Evolutionary conservation across 2,113 vertebrate genomes (phyloP), one percentile per base, ranked within the genome.

Genomic region (Bujurquina vittata): DNA sequence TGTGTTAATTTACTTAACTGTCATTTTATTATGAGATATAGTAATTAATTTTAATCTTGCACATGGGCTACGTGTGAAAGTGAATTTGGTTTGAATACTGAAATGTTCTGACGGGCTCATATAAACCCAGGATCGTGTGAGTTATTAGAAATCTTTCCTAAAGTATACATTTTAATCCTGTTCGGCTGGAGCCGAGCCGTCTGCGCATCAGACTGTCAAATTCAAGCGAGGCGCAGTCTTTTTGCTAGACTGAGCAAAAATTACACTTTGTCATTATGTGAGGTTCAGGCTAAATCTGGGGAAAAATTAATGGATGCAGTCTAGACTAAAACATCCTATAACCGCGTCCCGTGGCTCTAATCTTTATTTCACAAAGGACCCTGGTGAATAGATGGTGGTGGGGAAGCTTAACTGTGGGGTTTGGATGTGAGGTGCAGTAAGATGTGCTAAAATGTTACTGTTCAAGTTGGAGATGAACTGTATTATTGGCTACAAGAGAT

Each of bases 41-140:
- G 33, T 33, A 33, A 33, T 33, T 33, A 7, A 33, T 33, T 33
- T 33, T 75, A 56, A 90, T 87, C 57, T 77, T 35, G 31, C 37
- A 75, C 78, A 77, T 55, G 29, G 8, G 58, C 63, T 11, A 3
- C 5, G 35, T 73, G 43, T 46, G 60, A 46, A 52, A 46, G 23
- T 9, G 60, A 60, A 76, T 83, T 65, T 74, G 56, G 74, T 84
- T 87, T 84, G 84, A 82, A 87, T 63, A 61, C 35, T 37, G 37
- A 26, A 69, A 78, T 46, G 83, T 55, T 82, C 43, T 63, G 61
- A 65, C 22, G 7, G 74, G 15, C 49, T 89, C 69, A 29, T 57
- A 52, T 87, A 61, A 80, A 87, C 76, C 65, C 59, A 78, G 40
- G 56, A 81, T 33, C 33, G 52, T 26, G 40, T 37, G 46, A 81